Evolutionary conservation across 2,797 vertebrate species (phyloP), one percentile per base, ranked within the genome.

Genomic region (Gymnocypris eckloni): DNA sequence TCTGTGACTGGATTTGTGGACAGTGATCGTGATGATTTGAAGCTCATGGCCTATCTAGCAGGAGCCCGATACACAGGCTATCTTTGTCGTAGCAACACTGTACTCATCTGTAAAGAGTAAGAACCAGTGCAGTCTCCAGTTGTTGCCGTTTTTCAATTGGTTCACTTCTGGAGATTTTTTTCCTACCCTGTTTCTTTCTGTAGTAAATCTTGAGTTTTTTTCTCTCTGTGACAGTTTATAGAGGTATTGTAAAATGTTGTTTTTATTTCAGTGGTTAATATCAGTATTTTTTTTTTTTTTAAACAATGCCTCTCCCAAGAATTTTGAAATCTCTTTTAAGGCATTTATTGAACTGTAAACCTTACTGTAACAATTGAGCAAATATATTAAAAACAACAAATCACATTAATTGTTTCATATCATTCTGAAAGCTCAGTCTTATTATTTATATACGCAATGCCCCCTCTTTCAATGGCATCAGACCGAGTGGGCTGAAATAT

Each of bases 71-170:
- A 99, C 90, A 99, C 98, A 0, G 98, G 98, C 52, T 99, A 99
- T 87, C 93, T 99, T 59, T 99, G 98, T 86, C 97, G 97, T 83
- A 98, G 97, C 90, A 99, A 99, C 92, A 99, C 97, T 0, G 96
- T 99, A 45, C 98, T 99, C 94, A 96, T 99, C 94, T 99, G 98
- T 87, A 99, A 98, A 95, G 97, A 98, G 98, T 99, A 95, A 97
- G 97, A 90, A 15, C 50, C 18, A 28, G 2, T 75, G 37, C 18
- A 13, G 4, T 77, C n/a, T 61, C 16, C 22, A 20, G 4, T 56
- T 67, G n/a, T 59, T 48, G 56, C 28, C n/a, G 7, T 41, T 22
- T 81, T 59, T 9, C 37, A 78, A 5, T 22, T 39, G 33, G 28
- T 37, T 76, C 16, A 37, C 79, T 41, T 13, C 12, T 25, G n/a